Percentiles rank a stretch among this genome's conserved stretches.
phyloP scores from a whole-genome alignment of 2,797 vertebrate genomes.

The Myripristis murdjan region DNA sequence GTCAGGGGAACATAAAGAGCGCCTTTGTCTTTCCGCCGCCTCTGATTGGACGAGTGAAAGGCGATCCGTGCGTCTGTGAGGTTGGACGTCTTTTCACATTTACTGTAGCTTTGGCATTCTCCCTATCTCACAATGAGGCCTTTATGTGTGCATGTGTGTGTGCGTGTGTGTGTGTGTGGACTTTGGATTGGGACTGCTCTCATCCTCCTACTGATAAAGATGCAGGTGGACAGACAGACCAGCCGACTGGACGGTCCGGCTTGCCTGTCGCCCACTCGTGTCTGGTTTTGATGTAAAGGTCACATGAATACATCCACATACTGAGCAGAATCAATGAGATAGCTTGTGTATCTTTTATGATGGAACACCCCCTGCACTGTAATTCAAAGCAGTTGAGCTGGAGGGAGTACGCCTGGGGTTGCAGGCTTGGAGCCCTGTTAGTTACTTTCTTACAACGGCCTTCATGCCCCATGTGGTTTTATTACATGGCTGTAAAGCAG shows the following conservation, averaged over 20 bases:
- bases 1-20: slow-evolving; percentile 53
- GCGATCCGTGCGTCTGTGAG: slow-evolving; percentile 65
- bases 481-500: slow-evolving; percentile 50
- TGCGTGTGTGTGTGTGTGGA: slow-evolving; percentile 15
- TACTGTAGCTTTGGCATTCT: slow-evolving; percentile 65
- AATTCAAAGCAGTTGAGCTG: slow-evolving; percentile 41
- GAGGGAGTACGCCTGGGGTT: slow-evolving; percentile 4
- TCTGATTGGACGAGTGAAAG: slow-evolving; percentile 63
- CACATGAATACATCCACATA: slow-evolving; percentile 25
- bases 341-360: slow-evolving; percentile 37
- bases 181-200: neutral
- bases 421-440: slow-evolving; percentile 15
- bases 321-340: slow-evolving; percentile 39
- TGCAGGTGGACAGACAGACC: slow-evolving; percentile 66
- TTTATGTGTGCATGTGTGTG: slow-evolving; percentile 58
- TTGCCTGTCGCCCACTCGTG: slow-evolving; percentile 35
- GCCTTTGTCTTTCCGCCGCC: slow-evolving; percentile 69
- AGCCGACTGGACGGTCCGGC: slow-evolving; percentile 35
- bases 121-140: slow-evolving; percentile 74
- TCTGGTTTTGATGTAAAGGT: slow-evolving; percentile 53
- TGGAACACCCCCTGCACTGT: slow-evolving; percentile 16
- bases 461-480: slow-evolving; percentile 38
- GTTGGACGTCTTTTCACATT: slow-evolving; percentile 75
- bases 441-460: neutral
- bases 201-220: slow-evolving; percentile 53